Conservation (phyloP, 2,888 invertebrate genomes). For the Nomada hirtipes region DNA sequence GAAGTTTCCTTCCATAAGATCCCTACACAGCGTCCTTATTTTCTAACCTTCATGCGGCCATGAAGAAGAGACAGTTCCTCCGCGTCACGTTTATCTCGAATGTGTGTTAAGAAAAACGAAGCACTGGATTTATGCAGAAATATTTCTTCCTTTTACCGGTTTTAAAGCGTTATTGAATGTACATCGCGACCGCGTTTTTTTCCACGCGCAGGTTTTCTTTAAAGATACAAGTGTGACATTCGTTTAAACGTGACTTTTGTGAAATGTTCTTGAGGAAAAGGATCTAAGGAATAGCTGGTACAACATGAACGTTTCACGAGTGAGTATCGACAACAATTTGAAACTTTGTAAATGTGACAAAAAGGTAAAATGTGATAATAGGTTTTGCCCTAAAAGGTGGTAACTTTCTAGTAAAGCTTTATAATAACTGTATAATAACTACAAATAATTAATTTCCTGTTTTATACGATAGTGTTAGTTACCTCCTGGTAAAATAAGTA, state of each 20-base stretch:
- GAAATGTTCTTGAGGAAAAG: constrained; percentile 75
- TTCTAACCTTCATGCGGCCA: constrained; percentile 39
- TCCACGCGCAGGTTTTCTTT: background rate
- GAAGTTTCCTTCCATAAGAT: constrained; percentile 38
- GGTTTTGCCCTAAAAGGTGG: background rate
- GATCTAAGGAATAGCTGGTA: constrained; percentile 42
- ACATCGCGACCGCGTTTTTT: background rate
- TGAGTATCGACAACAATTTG: constrained; percentile 68
- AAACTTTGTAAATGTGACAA: background rate
- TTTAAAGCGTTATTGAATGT: background rate
- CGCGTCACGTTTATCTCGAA: constrained; percentile 1
- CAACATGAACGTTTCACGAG: constrained; percentile 79
- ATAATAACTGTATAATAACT: no score
- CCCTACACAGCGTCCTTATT: constrained; percentile 40
- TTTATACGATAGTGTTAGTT: background rate
- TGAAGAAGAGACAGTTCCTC: constrained; percentile 10
- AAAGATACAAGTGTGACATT: constrained; percentile 39
- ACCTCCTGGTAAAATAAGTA: background rate
- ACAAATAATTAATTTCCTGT: no score
- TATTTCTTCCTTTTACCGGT: background rate
- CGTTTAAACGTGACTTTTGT: constrained; percentile 64
- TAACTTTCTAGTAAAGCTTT: background rate
- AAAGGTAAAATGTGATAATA: background rate
- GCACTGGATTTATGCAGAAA: background rate
- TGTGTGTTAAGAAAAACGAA: constrained; percentile 17